Conservation (phyloP, 2,797 vertebrate species). For the Acanthurus tractus region DNA sequence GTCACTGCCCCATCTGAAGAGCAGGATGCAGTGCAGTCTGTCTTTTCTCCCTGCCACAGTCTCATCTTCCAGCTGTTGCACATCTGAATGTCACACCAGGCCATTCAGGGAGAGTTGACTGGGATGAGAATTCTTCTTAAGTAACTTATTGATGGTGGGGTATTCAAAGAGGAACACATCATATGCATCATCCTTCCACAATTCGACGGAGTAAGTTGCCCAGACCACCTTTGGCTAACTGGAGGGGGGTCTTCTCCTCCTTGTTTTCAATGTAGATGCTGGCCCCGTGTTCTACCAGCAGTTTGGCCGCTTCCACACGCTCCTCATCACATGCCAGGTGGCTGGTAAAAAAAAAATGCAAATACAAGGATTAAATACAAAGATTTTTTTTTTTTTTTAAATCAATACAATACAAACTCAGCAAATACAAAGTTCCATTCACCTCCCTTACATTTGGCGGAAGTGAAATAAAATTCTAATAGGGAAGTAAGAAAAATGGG, state of each 20-base stretch:
- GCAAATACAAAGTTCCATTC: not conserved
- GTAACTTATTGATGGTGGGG: constrained; percentile 5
- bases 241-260: constrained; percentile 95
- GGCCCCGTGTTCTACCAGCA: constrained; percentile 94
- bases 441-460: not conserved
- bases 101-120: constrained; percentile 16
- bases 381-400: not conserved
- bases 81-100: constrained; percentile 15
- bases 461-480: no score
- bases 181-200: constrained; percentile 88
- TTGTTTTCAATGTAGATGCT: constrained; percentile 98
- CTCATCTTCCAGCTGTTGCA: constrained; percentile 21
- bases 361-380: not conserved
- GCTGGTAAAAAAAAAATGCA: constrained; percentile 74
- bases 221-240: constrained; percentile 92
- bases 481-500: no score
- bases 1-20: constrained; percentile 14
- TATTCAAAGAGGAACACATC: constrained; percentile 25
- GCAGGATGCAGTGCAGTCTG: constrained; percentile 19
- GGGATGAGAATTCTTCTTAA: constrained; percentile 26
- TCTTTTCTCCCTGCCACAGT: not conserved
- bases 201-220: constrained; percentile 89
- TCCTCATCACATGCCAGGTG: constrained; percentile 98
- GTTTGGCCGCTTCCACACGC: constrained; percentile 94
- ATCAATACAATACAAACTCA: not conserved